phyloP scores from a whole-genome alignment of 2,113 vertebrate genomes.

The Sinocyclocheilus anophthalmus region DNA sequence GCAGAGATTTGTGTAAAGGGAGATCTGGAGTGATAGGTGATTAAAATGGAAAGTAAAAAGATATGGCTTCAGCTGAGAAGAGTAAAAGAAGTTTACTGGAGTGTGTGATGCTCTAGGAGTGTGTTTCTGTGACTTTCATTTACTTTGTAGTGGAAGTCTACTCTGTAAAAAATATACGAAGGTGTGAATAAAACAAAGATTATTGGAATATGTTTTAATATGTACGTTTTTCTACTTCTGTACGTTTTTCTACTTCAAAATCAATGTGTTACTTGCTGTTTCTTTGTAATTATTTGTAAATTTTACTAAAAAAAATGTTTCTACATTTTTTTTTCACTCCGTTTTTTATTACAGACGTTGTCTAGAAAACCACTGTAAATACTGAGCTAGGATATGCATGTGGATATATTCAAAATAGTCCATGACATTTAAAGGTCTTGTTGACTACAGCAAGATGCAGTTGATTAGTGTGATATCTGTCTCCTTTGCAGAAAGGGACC shows the following conservation, averaged over 20 bases:
- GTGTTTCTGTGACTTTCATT: neutral
- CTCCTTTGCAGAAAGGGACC: neutral
- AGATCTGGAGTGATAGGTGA: slow-evolving; percentile 12
- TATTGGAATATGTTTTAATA: neutral
- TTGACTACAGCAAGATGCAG: neutral
- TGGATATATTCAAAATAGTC: neutral
- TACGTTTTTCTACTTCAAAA: neutral
- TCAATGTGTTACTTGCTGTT: neutral
- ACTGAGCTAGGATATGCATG: neutral
- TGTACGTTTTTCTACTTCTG: neutral
- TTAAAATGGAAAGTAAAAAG: slow-evolving; percentile 38
- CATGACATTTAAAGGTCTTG: slow-evolving; percentile 9
- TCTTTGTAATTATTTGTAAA: neutral
- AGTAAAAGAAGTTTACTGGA: neutral
- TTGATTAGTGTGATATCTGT: slow-evolving; percentile 6
- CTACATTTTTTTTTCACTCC: too few species aligned
- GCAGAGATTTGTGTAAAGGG: slow-evolving; percentile 14
- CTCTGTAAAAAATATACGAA: too few species aligned
- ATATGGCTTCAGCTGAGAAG: neutral
- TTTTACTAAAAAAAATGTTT: neutral
- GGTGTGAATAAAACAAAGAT: neutral
- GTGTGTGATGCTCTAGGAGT: neutral
- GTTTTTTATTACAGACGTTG: neutral
- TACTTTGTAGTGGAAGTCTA: neutral
- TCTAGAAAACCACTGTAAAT: neutral